Percentiles rank a stretch among this genome's conserved stretches.
Conservation (phyloP, 2,797 vertebrate species). For the Orientallactaga sibirica region DNA sequence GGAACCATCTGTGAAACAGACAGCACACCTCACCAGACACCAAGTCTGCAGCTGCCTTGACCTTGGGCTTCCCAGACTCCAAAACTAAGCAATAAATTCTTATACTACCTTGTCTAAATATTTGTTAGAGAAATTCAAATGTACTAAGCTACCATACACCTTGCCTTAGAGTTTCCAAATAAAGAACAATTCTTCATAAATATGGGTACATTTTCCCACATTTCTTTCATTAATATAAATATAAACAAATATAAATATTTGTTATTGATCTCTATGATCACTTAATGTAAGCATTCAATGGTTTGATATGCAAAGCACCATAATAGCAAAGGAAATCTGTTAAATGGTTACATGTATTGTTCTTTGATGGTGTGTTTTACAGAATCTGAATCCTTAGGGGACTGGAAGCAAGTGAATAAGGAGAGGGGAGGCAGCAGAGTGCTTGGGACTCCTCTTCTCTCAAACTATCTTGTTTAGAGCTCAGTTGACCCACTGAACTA, state of each 20-base stretch:
- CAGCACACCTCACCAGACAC: not conserved
- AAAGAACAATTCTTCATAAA: not conserved
- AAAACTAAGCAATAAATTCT: not conserved
- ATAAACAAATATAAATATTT: not conserved
- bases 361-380: not conserved
- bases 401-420: not conserved
- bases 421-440: not conserved
- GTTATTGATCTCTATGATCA: not conserved
- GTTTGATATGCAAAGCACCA: not conserved
- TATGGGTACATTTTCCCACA: not conserved
- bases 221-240: not conserved
- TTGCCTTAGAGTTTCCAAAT: not conserved
- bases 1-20: not conserved
- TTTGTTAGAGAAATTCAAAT: not conserved
- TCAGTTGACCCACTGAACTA: not conserved
- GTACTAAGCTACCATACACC: not conserved
- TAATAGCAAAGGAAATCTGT: conserved; percentile 13
- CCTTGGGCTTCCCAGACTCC: not conserved
- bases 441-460: not conserved
- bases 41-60: not conserved
- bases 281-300: not conserved
- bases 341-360: not conserved
- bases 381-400: not conserved
- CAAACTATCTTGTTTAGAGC: not conserved
- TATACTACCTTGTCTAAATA: not conserved